Evolutionary conservation across 1,140 invertebrate species (phyloP), one percentile per base, ranked within the genome.

Genomic region (Drosophila mojavensis): DNA sequence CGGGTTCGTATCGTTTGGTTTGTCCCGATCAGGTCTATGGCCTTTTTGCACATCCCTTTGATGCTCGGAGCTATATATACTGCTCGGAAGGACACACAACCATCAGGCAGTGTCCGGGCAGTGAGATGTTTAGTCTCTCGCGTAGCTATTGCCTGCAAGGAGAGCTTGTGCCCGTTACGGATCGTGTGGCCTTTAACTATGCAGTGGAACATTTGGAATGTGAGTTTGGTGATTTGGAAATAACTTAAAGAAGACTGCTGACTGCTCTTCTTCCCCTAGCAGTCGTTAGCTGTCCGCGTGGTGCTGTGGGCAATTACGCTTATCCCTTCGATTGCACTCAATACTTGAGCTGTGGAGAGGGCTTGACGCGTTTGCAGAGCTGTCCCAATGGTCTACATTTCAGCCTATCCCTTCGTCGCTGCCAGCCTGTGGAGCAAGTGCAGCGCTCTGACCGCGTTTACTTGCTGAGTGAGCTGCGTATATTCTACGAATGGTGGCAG

Each of bases 51-150:
- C 75, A 91, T 93, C 94, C 94, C 3, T 92, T 92, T n/a, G 93
- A 94, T 48, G 96, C 95, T 62, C 88, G 81, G 3, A 94, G 95
- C 71, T 96, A 95, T 80, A 73, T 96, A 2, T 94, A 94, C 66
- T 96, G 96, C 84, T 83, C 91, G 0, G 92, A 94, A 62, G 95
- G 95, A 0, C 79, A 81, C 17, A 93, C 94, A 1, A 93, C 69
- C 15, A 24, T 66, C 4, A 56, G 48, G 3, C 53, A 77, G 28
- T 86, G 82, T 24, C 93, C 39, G 5, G 45, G 56, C 5, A 50
- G 26, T 1, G 64, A 78, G 15, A 6, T 83, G 0, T 90, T 88
- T 6, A 90, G 88, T 15, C 15, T 88, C 11, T 80, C 79, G 0
- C 76, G 71, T 20, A 45, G 77, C 4, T 73, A 71, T 50, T 90